phyloP scores from a whole-genome alignment of 1,140 invertebrate genomes.

The Drosophila hydei region DNA sequence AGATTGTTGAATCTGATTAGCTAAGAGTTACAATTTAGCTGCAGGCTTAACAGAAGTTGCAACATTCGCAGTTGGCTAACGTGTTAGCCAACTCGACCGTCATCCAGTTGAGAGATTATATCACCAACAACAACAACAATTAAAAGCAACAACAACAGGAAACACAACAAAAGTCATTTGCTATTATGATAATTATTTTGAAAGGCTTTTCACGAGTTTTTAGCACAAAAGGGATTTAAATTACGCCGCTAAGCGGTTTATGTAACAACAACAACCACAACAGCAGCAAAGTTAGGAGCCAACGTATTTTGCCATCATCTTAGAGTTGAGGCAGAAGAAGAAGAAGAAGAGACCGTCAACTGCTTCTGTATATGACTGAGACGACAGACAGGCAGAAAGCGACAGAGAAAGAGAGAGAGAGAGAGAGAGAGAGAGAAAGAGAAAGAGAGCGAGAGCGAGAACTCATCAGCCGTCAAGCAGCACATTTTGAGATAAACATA shows the following conservation, averaged over 20 bases:
- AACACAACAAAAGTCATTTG: slow-evolving; percentile 50
- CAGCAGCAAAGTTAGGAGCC: slow-evolving; percentile 50
- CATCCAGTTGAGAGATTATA: not conserved
- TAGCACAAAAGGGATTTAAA: slow-evolving; percentile 76
- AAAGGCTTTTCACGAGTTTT: slow-evolving; percentile 69
- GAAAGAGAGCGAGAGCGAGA: slow-evolving; percentile 9
- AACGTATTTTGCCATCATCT: slow-evolving; percentile 45
- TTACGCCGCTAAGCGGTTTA: slow-evolving; percentile 78
- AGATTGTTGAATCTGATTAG: not conserved
- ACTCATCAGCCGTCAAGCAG: slow-evolving; percentile 78
- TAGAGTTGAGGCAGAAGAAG: not conserved
- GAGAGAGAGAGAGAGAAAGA: too few species aligned
- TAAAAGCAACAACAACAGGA: slow-evolving; percentile 11
- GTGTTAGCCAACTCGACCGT: slow-evolving; percentile 11
- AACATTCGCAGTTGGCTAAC: slow-evolving; percentile 35
- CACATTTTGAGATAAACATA: slow-evolving; percentile 79
- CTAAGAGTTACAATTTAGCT: not conserved
- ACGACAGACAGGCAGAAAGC: too few species aligned
- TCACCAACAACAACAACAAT: slow-evolving; percentile 3
- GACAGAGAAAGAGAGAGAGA: too few species aligned
- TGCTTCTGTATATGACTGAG: slow-evolving; percentile 1
- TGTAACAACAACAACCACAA: slow-evolving; percentile 48
- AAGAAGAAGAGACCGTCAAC: not conserved
- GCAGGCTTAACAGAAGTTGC: not conserved
- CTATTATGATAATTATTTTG: slow-evolving; percentile 72